Base-by-base conservation (phyloP, 2,888 invertebrate genomes). In the Pardosa pseudoannulata region DNA sequence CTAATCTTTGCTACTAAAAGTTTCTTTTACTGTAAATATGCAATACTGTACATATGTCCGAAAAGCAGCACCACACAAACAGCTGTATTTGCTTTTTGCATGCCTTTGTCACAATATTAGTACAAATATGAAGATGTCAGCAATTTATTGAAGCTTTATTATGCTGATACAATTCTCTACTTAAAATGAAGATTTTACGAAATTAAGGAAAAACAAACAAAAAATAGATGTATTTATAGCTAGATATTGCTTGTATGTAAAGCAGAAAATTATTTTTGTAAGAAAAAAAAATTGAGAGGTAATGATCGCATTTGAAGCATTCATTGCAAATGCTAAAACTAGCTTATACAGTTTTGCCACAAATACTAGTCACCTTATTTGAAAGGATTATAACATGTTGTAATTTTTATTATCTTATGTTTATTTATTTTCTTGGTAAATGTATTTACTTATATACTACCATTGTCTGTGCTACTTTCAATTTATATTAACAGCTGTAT, bases 351-450 rank as follows among this genome's bases (percentile, higher is more conserved):
- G 36, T 56, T 56, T 56, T 56, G 56, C 56, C 56, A 56, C 56
- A 56, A 56, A 56, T 56, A 23, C 56, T 56, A 56, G 56, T 56
- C 56, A 56, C 56, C 23, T 56, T 16, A 46, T 36, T 36, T 46
- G 46, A 46, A 46, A 6, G 3, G 56, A 56, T 36, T 36, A n/a
- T 36, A 56, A 56, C 23, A 56, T 46, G 46, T 46, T 36, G 16
- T 46, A 46, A 36, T 36, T 36, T 23, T 23, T 3, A 56, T 56
- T 56, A 23, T 23, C 23, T 56, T 56, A 1, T 56, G 19, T 56
- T 23, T 56, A 23, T 56, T 23, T 56, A 56, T 56, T 56, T 56
- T 2, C 23, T 56, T 23, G n/a, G 5, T n/a, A 16, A 46, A 36
- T 36, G 36, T 36, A 36, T 9, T 36, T 5, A 36, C 5, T 36